Base-by-base conservation (phyloP, 2,113 vertebrate species). In the Phylloscopus trochiloides region DNA sequence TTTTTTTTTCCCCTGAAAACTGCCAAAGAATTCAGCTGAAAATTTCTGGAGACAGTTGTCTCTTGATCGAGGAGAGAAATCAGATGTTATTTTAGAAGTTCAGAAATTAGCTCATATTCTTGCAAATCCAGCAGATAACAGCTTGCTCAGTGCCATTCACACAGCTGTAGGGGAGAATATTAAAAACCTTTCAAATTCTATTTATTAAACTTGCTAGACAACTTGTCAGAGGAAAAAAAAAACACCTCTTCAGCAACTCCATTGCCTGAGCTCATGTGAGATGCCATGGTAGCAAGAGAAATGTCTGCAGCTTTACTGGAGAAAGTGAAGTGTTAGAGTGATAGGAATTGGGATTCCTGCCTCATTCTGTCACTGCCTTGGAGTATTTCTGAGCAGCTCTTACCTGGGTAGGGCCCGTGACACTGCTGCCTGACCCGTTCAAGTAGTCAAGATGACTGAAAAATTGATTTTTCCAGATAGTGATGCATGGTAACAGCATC, bases 101-200 rank as follows among this genome's bases (percentile, higher is more conserved):
- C 92, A 86, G 88, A 90, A 96, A 86, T 92, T 88, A 94, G 74
- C 43, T 95, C 74, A 58, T 90, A 54, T 91, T 93, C 74, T 87
- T 91, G 86, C 57, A 91, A 93, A 96, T 91, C 80, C 86, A 91
- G 91, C 72, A 92, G 80, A 94, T 88, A 95, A 90, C 92, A 82
- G 67, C 52, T 95, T 96, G 77, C 61, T 92, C 45, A 28, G 87
- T 92, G 95, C 80, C 72, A 75, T 88, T 94, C 93, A 94, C 82
- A 79, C 85, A 94, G 83, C 88, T 97, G 71, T 63, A 82, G 71
- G 73, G 94, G 22, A 88, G 76, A 91, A 90, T 96, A 96, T 96
- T 91, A 94, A 95, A 96, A 94, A 93, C 70, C 71, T 86, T 91
- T 59, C 62, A 83, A 76, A 92, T 79, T 83, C 62, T 89, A 50